Evolutionary conservation across 2,113 vertebrate species (phyloP).

Genomic region (Bucco capensis): DNA sequence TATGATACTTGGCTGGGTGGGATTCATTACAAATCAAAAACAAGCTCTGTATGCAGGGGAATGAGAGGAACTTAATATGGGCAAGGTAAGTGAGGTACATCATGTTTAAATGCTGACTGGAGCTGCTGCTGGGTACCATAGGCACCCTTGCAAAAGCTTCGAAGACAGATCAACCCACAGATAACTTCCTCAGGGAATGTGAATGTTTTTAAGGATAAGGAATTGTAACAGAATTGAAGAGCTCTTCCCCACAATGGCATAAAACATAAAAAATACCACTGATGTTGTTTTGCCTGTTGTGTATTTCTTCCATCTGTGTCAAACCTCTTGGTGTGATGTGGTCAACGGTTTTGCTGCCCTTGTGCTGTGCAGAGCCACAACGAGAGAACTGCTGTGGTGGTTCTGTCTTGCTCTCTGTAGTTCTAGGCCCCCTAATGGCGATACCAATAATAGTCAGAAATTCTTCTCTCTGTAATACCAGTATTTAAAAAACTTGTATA

Average conservation of each 20-base stretch:
- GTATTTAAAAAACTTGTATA: background rate
- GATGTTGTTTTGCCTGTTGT: background rate
- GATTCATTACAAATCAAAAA: background rate
- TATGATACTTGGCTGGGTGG: background rate
- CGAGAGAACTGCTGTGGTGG: rapidly evolving
- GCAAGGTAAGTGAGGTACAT: background rate
- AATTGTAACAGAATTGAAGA: background rate
- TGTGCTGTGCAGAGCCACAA: background rate
- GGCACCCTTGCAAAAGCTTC: background rate
- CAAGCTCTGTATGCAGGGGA: background rate
- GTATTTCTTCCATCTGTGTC: background rate
- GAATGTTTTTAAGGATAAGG: background rate
- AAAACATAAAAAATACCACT: background rate
- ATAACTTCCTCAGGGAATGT: background rate
- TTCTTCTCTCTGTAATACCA: background rate
- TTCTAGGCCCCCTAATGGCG: background rate
- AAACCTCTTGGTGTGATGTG: background rate
- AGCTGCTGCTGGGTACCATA: background rate
- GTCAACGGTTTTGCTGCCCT: background rate
- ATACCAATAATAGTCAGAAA: background rate
- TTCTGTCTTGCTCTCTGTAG: background rate
- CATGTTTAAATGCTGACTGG: background rate
- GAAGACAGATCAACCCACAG: background rate
- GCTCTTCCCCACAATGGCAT: background rate
- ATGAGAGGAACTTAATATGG: background rate